Conservation (phyloP, 2,797 vertebrate species). For the Cyprinella venusta region DNA sequence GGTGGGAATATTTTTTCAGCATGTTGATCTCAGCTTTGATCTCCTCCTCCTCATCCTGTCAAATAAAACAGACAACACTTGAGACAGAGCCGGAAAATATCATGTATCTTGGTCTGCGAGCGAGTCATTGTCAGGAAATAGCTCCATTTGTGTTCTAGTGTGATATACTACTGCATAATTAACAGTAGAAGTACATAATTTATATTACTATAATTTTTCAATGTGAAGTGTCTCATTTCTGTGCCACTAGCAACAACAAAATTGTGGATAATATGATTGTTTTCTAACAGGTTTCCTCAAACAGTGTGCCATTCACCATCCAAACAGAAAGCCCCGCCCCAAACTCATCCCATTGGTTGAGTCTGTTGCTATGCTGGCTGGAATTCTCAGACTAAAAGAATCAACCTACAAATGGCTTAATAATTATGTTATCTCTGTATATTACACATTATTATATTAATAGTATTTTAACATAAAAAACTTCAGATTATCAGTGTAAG, state of each 20-base stretch:
- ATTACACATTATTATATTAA: not conserved
- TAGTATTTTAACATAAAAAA: not conserved
- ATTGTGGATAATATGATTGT: not conserved
- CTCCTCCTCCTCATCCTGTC: constrained; percentile 97
- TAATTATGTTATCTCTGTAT: not conserved
- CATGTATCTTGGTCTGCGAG: not conserved
- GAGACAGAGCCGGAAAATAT: not conserved
- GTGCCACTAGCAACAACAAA: not conserved
- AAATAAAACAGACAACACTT: constrained; percentile 49
- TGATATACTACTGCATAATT: not conserved
- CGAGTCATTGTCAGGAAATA: not conserved
- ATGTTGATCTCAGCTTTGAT: constrained; percentile 99
- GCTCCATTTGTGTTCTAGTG: no score
- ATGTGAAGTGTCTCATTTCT: not conserved
- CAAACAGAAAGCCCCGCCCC: not conserved
- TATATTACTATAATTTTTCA: not conserved
- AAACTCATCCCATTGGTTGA: not conserved
- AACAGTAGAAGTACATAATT: not conserved
- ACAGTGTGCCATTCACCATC: no score
- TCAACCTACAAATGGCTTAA: not conserved
- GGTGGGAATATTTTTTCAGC: constrained; percentile 98
- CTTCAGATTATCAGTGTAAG: not conserved
- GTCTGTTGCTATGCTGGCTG: not conserved
- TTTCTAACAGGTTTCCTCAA: not conserved
- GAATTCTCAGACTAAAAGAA: not conserved